These are phyloP conservation scores for Sternotherus odoratus DNA, from an alignment of 2,797 vertebrate genomes.

Conservation along the genomic window DNA sequence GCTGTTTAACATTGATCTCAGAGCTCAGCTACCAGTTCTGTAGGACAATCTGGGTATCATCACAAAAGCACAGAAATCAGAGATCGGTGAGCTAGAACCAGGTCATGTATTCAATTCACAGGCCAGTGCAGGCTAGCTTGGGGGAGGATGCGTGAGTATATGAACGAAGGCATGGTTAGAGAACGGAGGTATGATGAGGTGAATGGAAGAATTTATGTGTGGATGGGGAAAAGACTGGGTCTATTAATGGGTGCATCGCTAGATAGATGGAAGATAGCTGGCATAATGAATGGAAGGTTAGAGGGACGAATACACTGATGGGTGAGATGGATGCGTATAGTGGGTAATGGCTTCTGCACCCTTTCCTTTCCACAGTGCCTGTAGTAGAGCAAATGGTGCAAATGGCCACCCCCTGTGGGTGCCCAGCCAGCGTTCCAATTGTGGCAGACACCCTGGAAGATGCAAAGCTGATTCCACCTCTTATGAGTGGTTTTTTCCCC, in stretches of 20 bases:
- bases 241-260: background rate
- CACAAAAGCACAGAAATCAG: background rate
- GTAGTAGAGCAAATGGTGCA: accelerated
- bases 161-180: background rate
- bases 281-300: background rate
- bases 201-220: background rate
- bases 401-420: accelerated
- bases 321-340: background rate
- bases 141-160: too few relatives aligned
- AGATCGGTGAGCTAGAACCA: background rate
- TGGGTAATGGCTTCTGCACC: background rate
- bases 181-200: background rate
- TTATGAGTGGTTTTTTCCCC: background rate
- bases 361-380: background rate
- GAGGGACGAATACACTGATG: accelerated
- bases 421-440: accelerated
- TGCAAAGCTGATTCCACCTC: background rate
- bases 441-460: accelerated
- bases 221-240: too few relatives aligned
- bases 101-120: background rate
- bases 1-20: background rate
- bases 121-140: background rate
- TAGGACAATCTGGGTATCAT: accelerated
- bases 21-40: background rate
- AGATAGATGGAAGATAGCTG: background rate